A percentile compares a stretch with the other conserved stretches of the same genome.
Conservation (phyloP, 2,113 vertebrate genomes). For the Smithornis capensis region DNA sequence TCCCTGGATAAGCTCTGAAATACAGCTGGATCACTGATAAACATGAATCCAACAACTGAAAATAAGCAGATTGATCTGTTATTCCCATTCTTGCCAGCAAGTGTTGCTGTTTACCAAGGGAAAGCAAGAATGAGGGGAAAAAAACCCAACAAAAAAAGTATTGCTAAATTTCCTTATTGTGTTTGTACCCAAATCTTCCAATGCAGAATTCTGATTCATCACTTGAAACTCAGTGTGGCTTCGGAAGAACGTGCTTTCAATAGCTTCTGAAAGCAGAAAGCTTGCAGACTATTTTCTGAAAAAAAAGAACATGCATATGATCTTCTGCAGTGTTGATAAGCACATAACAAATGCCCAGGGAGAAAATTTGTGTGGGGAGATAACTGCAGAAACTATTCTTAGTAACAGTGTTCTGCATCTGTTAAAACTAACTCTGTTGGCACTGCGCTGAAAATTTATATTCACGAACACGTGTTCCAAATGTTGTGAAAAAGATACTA, state of each 20-base stretch:
- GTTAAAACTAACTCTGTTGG: constrained; percentile 49
- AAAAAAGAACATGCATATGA: neutral
- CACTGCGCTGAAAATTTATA: constrained; percentile 21
- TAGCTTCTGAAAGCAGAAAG: neutral
- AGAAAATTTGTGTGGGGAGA: constrained; percentile 59
- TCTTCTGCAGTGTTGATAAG: constrained; percentile 48
- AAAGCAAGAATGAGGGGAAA: neutral
- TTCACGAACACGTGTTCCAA: constrained; percentile 38
- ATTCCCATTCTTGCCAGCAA: constrained; percentile 75
- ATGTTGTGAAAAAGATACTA: constrained; percentile 51
- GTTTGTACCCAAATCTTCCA: constrained; percentile 10
- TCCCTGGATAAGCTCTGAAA: neutral
- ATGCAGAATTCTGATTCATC: neutral
- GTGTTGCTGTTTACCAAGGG: constrained; percentile 74
- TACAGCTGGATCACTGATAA: neutral
- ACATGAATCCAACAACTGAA: neutral
- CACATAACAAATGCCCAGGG: constrained; percentile 32
- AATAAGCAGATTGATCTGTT: constrained; percentile 44
- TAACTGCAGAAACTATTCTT: constrained; percentile 61
- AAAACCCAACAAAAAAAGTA: neutral
- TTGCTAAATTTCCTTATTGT: neutral
- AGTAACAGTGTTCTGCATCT: constrained; percentile 58
- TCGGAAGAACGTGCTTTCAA: neutral
- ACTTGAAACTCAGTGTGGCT: neutral
- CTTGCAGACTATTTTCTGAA: neutral